Percentiles rank a stretch among this genome's conserved stretches.
Conservation (phyloP, 2,797 vertebrate genomes). For the Phataginus tetradactyla region DNA sequence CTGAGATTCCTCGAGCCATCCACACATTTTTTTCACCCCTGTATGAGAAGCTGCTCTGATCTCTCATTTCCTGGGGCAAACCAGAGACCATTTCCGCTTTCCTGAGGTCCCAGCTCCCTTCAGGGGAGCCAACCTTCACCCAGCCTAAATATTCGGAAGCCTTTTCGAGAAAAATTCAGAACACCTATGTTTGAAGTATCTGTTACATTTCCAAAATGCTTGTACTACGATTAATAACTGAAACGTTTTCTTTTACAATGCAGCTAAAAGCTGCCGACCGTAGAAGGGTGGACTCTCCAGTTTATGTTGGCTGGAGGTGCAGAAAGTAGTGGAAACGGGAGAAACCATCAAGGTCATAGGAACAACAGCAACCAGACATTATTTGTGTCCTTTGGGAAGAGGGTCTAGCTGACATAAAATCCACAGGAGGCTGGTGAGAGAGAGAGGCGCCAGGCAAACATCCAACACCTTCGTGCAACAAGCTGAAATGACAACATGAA, state of each 20-base stretch:
- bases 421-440: neutral
- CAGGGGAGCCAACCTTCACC: neutral
- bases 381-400: neutral
- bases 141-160: neutral
- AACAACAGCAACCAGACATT: neutral
- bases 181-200: neutral
- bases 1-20: neutral
- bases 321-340: neutral
- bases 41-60: neutral
- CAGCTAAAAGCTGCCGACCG: neutral
- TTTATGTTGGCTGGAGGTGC: neutral
- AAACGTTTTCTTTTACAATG: neutral
- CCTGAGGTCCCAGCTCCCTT: neutral
- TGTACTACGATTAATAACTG: neutral
- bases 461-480: neutral
- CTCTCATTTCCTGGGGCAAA: neutral
- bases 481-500: neutral
- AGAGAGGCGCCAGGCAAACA: rapidly evolving
- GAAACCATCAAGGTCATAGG: neutral
- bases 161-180: neutral
- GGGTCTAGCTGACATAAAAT: neutral
- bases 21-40: neutral
- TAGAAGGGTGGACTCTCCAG: neutral
- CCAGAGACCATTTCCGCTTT: neutral
- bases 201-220: neutral